phyloP scores from a whole-genome alignment of 2,113 vertebrate species.

The Brachyhypopomus gauderio region DNA sequence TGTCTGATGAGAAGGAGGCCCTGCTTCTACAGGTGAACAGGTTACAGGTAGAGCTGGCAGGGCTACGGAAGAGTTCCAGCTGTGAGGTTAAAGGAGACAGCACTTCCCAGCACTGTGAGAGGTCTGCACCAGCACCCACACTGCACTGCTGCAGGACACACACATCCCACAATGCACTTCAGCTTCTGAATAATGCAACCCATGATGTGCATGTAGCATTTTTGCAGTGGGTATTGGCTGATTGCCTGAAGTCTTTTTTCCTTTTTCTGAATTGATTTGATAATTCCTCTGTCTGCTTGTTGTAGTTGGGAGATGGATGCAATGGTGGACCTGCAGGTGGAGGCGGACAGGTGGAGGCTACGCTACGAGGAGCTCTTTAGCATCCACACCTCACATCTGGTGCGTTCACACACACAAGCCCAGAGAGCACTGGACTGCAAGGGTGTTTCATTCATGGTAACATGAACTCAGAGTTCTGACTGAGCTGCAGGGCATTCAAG shows the following conservation, averaged over 20 bases:
- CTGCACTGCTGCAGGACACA: constrained; percentile 10
- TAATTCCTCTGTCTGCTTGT: neutral
- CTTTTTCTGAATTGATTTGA: neutral
- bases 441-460: no score
- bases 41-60: constrained; percentile 61
- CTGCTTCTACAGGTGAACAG: constrained; percentile 64
- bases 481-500: no score
- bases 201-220: no score
- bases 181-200: no score
- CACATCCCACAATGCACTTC: neutral
- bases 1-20: constrained; percentile 69
- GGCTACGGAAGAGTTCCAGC: constrained; percentile 39
- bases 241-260: no score
- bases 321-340: constrained; percentile 56
- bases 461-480: no score
- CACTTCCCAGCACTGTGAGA: neutral
- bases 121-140: constrained; percentile 41
- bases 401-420: no score
- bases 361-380: constrained; percentile 59
- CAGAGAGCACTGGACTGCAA: no score
- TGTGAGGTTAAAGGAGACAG: constrained; percentile 20
- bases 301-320: constrained; percentile 57
- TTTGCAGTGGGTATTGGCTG: no score
- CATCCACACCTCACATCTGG: constrained; percentile 52
- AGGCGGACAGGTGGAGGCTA: constrained; percentile 60